Evolutionary conservation across 1,140 invertebrate genomes (phyloP), one percentile per base, ranked within the genome.

Genomic region (Drosophila yakuba): DNA sequence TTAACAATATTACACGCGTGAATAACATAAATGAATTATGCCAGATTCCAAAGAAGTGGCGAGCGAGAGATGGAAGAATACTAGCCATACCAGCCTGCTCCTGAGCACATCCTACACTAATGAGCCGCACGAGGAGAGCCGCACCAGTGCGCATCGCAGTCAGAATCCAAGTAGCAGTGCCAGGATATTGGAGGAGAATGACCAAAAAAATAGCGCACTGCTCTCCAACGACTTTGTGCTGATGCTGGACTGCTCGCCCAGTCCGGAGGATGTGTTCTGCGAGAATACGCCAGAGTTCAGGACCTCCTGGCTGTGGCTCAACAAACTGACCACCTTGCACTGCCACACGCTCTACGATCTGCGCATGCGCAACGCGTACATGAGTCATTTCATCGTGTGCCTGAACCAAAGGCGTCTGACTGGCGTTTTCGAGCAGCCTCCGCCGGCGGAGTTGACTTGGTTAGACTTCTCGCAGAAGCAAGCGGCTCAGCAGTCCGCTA

Each of bases 321-420:
- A 88, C 0, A 84, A 82, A 36, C 6, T 91, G 15, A 54, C 45
- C 11, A 63, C 52, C 0, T 69, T 72, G 72, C 17, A 48, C 0
- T 81, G 78, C 28, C 44, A 54, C 3, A 52, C 69, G 0, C 5
- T 88, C 0, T 4, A 59, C 3, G 82, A 91, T 3, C n/a, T 75
- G 36, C 80, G 83, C 14, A 4, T 88, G 59, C 76, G 83, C 0
- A 80, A 88, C 36, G 47, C 54, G 0, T 91, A 90, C 28, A 90
- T 91, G 73, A 91, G 90, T 11, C 59, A 84, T 41, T 38, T 91
- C n/a, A 77, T 66, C 2, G 73, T 80, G 0, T 88, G 80, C 36
- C 43, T 91, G 8, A 84, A 84, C 17, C 63, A 84, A 23, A 54
- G 57, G 8, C 41, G 69, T 3, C 25, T 91, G 4, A 47, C 58